Evolutionary conservation across 2,888 invertebrate species (phyloP).

Genomic region (Rhingia rostrata): DNA sequence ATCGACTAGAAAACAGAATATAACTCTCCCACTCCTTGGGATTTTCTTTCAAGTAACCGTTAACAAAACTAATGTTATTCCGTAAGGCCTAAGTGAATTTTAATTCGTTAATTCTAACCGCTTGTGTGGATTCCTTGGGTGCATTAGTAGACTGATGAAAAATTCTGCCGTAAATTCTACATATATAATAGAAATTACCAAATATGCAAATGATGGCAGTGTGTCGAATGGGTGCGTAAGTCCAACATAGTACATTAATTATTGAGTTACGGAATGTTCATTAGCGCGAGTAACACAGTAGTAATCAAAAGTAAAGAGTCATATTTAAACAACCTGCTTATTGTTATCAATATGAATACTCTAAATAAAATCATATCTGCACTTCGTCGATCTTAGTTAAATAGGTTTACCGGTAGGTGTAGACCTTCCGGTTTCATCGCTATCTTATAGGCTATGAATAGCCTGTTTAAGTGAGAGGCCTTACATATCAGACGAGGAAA

Average conservation of each 20-base stretch:
- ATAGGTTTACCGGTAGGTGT: no score
- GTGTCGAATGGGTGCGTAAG: background rate
- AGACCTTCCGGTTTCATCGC: no score
- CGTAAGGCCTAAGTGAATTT: conserved; percentile 16
- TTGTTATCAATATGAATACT: no score
- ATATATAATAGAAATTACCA: background rate
- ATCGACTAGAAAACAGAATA: conserved; percentile 3
- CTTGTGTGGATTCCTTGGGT: conserved; percentile 2
- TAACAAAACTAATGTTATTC: conserved; percentile 1
- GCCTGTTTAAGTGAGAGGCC: no score
- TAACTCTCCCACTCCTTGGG: conserved; percentile 1
- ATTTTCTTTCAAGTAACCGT: background rate
- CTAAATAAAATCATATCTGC: no score
- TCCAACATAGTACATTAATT: no score
- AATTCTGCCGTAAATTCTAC: conserved; percentile 18
- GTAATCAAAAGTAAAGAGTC: no score
- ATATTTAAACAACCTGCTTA: no score
- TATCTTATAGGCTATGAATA: no score
- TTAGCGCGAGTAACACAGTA: no score
- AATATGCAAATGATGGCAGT: conserved; percentile 17
- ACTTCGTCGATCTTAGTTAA: no score
- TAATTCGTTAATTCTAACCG: conserved; percentile 1
- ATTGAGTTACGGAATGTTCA: background rate
- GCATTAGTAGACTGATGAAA: conserved; percentile 10
- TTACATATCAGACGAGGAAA: no score